Conservation (phyloP, 2,797 vertebrate genomes). For the Microctenopoma stevenorrisi region DNA sequence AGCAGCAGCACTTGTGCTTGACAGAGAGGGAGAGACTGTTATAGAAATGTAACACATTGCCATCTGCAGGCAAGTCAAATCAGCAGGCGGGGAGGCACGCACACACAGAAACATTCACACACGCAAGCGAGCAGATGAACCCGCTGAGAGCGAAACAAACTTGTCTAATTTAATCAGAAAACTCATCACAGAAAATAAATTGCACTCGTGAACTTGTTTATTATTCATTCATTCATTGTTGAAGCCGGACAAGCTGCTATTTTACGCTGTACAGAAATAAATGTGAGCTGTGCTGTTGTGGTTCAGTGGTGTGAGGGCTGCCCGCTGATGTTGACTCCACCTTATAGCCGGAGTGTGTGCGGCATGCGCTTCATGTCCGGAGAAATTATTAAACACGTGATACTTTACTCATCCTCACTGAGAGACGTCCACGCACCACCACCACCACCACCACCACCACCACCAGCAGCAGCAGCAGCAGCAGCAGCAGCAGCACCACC, state of each 20-base stretch:
- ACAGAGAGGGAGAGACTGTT: slow-evolving; percentile 46
- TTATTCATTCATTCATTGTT: slow-evolving; percentile 63
- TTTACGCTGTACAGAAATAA: slow-evolving; percentile 36
- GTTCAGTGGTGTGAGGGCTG: neutral
- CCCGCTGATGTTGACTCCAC: slow-evolving; percentile 12
- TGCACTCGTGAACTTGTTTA: slow-evolving; percentile 68
- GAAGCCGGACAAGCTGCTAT: slow-evolving; percentile 60
- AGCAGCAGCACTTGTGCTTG: slow-evolving; percentile 49
- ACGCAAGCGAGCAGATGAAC: slow-evolving; percentile 54
- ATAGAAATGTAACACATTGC: slow-evolving; percentile 76
- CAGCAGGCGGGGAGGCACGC: slow-evolving; percentile 37
- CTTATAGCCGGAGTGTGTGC: neutral
- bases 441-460: no score
- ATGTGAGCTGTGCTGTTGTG: slow-evolving; percentile 14
- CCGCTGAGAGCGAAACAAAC: slow-evolving; percentile 70
- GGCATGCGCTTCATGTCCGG: neutral
- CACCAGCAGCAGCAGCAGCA: no score
- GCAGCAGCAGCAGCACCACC: no score
- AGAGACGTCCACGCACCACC: neutral
- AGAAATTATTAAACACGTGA: slow-evolving; percentile 23
- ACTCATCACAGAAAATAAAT: slow-evolving; percentile 70
- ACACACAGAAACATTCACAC: slow-evolving; percentile 34
- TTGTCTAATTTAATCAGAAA: slow-evolving; percentile 74
- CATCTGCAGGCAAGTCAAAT: slow-evolving; percentile 76
- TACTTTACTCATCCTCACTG: slow-evolving; percentile 19